Evolutionary conservation across 2,888 invertebrate genomes (phyloP).

Genomic region (Fragum sueziense): DNA sequence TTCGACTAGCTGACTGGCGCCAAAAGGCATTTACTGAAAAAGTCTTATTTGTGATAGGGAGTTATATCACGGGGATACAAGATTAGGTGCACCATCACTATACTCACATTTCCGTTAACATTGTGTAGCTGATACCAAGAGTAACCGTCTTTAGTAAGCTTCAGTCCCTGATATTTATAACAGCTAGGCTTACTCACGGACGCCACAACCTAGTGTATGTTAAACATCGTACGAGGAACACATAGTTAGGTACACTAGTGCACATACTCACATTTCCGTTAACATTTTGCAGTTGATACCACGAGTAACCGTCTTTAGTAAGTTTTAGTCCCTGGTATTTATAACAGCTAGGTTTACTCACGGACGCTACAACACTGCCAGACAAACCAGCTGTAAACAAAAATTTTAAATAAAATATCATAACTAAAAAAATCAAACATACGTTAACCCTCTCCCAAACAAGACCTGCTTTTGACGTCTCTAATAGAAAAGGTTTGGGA

Average conservation of each 20-base stretch:
- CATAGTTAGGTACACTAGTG: too few relatives aligned
- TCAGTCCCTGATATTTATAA: slow-evolving; percentile 64
- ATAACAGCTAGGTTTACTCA: slow-evolving; percentile 63
- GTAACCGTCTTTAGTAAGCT: slow-evolving; percentile 62
- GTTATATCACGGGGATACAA: too few relatives aligned
- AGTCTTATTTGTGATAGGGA: too few relatives aligned
- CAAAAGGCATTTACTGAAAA: too few relatives aligned
- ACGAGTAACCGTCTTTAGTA: slow-evolving; percentile 63
- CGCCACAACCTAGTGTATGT: background rate
- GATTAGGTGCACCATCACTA: too few relatives aligned
- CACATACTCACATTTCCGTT: slow-evolving; percentile 61
- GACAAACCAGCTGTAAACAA: background rate
- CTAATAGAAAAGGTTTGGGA: too few relatives aligned
- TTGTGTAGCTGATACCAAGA: slow-evolving; percentile 67
- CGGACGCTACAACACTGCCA: slow-evolving; percentile 32
- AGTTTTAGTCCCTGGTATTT: slow-evolving; percentile 63
- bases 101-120: slow-evolving; percentile 62
- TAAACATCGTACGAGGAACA: too few relatives aligned
- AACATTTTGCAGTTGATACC: slow-evolving; percentile 66
- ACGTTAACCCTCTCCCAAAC: too few relatives aligned
- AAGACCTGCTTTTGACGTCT: too few relatives aligned
- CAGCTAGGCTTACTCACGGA: slow-evolving; percentile 54
- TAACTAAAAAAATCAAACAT: background rate
- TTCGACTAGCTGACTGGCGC: too few relatives aligned
- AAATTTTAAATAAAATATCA: background rate